phyloP scores from a whole-genome alignment of 2,797 vertebrate species.

The Sphenodon punctatus region DNA sequence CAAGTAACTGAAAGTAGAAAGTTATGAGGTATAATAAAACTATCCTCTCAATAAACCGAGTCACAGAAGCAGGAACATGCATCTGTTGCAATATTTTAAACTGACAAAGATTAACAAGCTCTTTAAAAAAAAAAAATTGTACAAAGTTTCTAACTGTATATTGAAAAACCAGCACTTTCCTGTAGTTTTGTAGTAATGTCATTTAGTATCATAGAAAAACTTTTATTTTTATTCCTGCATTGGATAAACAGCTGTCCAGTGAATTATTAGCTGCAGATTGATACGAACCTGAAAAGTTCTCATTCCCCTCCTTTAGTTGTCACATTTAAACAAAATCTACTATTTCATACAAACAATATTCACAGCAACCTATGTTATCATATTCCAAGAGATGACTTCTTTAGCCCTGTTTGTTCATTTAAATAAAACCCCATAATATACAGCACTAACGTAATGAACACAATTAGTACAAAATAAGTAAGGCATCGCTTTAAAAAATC shows the following conservation, averaged over 20 bases:
- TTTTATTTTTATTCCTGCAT: constrained; percentile 19
- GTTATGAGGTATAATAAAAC: constrained; percentile 62
- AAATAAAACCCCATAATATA: constrained; percentile 66
- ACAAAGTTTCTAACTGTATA: constrained; percentile 27
- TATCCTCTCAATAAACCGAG: constrained; percentile 55
- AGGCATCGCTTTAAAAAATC: constrained; percentile 88
- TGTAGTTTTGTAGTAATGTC: not conserved
- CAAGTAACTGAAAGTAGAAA: constrained; percentile 58
- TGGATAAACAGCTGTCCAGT: constrained; percentile 43
- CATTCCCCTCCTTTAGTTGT: constrained; percentile 39
- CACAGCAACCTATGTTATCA: constrained; percentile 63
- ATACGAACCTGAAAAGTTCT: constrained; percentile 64
- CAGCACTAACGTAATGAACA: constrained; percentile 70
- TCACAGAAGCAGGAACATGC: constrained; percentile 26
- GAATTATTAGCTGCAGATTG: constrained; percentile 47
- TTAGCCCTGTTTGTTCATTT: constrained; percentile 78
- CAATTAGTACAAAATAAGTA: constrained; percentile 82
- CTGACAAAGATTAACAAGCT: constrained; percentile 18
- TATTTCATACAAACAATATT: constrained; percentile 77
- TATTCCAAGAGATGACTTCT: constrained; percentile 70
- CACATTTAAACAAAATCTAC: constrained; percentile 62
- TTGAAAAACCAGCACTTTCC: constrained; percentile 37
- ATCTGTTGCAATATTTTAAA: constrained; percentile 33
- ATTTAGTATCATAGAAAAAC: constrained; percentile 15
- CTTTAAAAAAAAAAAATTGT: constrained; percentile 31